Evolutionary conservation across 2,888 invertebrate genomes (phyloP).

Genomic region (Cynaeus angustus): DNA sequence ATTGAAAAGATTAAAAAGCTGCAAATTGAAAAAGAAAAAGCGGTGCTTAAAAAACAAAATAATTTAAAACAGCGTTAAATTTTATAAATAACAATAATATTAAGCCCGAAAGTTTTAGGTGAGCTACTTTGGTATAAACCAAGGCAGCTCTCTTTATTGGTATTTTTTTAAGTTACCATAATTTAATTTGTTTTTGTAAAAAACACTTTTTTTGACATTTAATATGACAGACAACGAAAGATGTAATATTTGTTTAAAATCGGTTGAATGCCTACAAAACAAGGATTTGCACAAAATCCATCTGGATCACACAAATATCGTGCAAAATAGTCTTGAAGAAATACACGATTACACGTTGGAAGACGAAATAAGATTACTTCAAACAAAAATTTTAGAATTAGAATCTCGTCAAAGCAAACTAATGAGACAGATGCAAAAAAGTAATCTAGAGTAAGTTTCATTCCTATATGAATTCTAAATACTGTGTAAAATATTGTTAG

Average conservation of each 20-base stretch:
- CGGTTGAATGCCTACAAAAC: background rate
- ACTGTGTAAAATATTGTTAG: constrained; percentile 51
- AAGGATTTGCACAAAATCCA: background rate
- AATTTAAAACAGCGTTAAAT: too few species aligned
- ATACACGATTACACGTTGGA: background rate
- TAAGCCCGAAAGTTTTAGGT: too few species aligned
- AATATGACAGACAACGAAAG: background rate
- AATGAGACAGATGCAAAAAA: background rate
- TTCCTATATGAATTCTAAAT: background rate
- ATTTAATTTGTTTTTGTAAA: background rate
- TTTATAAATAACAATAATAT: too few species aligned
- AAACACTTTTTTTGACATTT: background rate
- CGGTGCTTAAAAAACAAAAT: too few species aligned
- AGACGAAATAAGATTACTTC: background rate
- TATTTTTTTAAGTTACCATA: background rate
- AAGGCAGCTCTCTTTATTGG: too few species aligned
- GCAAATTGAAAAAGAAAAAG: too few species aligned
- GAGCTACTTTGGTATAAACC: too few species aligned
- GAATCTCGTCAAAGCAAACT: background rate
- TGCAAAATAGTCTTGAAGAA: background rate
- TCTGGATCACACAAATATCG: background rate
- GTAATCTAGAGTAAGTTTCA: background rate
- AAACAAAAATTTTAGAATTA: background rate
- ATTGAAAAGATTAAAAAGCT: too few species aligned
- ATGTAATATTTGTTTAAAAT: background rate